Conservation (phyloP, 2,797 vertebrate genomes). For the Hoplostethus atlanticus region DNA sequence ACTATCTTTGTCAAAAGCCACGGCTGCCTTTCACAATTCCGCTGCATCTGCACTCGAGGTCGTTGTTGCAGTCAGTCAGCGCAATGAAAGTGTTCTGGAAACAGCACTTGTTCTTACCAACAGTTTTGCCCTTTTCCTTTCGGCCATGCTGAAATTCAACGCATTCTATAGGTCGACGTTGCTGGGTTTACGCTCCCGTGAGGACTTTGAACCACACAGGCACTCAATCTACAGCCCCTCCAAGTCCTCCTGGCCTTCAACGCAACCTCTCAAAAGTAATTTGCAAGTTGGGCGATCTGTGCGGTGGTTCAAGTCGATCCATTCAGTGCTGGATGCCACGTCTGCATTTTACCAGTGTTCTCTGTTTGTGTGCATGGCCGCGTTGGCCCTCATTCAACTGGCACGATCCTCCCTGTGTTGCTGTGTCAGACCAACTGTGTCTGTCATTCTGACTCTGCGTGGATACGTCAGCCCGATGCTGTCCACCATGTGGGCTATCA, state of each 20-base stretch:
- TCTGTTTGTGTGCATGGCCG: neutral
- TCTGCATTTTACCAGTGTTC: conserved; percentile 18
- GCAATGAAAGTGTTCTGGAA: conserved; percentile 58
- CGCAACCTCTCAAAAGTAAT: neutral
- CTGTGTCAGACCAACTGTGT: conserved; percentile 8
- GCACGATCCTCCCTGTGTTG: conserved; percentile 3
- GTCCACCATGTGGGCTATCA: conserved; percentile 19
- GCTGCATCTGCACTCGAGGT: conserved; percentile 40
- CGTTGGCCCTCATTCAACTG: conserved; percentile 7
- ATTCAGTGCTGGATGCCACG: neutral
- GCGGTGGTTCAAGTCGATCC: conserved; percentile 7
- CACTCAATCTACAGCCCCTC: conserved; percentile 9
- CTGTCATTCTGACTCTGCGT: conserved; percentile 15
- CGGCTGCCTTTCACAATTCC: conserved; percentile 24
- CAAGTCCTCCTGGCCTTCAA: conserved; percentile 29
- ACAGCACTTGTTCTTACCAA: conserved; percentile 54
- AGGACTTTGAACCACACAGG: neutral
- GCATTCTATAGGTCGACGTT: conserved; percentile 41
- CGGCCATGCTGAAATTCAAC: conserved; percentile 63
- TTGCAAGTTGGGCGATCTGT: neutral
- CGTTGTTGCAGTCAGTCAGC: conserved; percentile 32
- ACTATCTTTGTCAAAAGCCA: conserved; percentile 3
- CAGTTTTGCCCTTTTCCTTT: conserved; percentile 44
- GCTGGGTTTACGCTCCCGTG: conserved; percentile 19
- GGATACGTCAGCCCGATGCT: conserved; percentile 10